A percentile compares a stretch with the other conserved stretches of the same genome.
These are phyloP conservation scores for Pilophorus perplexus DNA, from an alignment of 2,888 invertebrate species.

Conservation along the genomic window DNA sequence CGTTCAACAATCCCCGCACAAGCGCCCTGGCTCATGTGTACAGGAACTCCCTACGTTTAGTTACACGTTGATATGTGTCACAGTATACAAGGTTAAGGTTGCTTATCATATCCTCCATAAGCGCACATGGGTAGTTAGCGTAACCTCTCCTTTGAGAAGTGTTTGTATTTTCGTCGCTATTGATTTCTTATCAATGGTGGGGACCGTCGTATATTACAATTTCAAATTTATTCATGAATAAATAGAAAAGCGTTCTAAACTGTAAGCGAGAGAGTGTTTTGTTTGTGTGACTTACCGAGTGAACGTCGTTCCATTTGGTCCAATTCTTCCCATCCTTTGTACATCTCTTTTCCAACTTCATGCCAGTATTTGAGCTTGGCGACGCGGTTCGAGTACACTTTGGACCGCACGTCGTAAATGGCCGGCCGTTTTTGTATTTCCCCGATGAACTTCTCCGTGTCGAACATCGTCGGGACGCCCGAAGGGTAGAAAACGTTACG, in stretches of 20 bases:
- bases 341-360: constrained; percentile 43
- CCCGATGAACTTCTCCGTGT: constrained; percentile 45
- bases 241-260: too few relatives aligned
- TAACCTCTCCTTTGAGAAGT: too few relatives aligned
- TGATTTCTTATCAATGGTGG: background rate
- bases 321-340: constrained; percentile 41
- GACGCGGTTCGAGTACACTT: constrained; percentile 36
- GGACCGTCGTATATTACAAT: too few relatives aligned
- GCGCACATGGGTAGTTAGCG: too few relatives aligned
- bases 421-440: constrained; percentile 43
- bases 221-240: too few relatives aligned
- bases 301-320: constrained; percentile 22
- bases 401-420: constrained; percentile 41
- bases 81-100: constrained; percentile 28
- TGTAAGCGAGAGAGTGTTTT: background rate
- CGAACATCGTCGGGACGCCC: constrained; percentile 43
- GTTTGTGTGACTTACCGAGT: constrained; percentile 18
- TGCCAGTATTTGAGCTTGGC: constrained; percentile 43
- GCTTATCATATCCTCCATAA: background rate
- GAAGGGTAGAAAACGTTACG: constrained; percentile 6
- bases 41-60: background rate
- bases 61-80: constrained; percentile 35
- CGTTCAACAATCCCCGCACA: constrained; percentile 15
- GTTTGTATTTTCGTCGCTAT: background rate
- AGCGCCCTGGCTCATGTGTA: constrained; percentile 9